Percentiles rank a stretch among this genome's conserved stretches.
These are phyloP conservation scores for Melinaea marsaeus DNA, from an alignment of 2,888 invertebrate species.

Conservation along the genomic window DNA sequence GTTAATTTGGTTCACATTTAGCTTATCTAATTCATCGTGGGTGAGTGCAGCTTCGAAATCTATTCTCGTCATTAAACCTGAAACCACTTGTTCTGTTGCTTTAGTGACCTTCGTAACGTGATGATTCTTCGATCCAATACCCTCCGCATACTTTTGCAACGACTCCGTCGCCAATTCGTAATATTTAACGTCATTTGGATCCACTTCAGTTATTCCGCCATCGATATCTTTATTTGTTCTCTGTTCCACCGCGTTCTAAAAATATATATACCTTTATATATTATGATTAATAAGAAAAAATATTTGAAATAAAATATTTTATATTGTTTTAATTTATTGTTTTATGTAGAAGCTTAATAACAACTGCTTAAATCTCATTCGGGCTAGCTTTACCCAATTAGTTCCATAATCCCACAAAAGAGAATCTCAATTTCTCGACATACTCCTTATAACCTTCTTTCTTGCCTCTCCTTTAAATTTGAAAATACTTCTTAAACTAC, in stretches of 20 bases:
- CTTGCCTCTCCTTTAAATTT: too few relatives aligned
- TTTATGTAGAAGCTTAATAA: too few relatives aligned
- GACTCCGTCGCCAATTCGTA: slow-evolving; percentile 10
- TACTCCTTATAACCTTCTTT: too few relatives aligned
- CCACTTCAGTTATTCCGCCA: slow-evolving; percentile 1
- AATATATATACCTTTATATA: background rate
- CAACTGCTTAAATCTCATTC: too few relatives aligned
- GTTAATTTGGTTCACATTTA: background rate
- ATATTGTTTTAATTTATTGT: too few relatives aligned
- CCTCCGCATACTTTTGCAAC: slow-evolving; percentile 3
- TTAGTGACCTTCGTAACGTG: background rate
- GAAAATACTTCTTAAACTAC: too few relatives aligned
- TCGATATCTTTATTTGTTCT: background rate
- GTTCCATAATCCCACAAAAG: too few relatives aligned
- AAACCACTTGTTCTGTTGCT: slow-evolving; percentile 12
- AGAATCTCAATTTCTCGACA: too few relatives aligned
- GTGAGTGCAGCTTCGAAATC: background rate
- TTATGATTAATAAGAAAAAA: too few relatives aligned
- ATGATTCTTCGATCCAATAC: background rate
- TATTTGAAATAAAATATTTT: too few relatives aligned
- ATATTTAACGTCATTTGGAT: slow-evolving; percentile 3
- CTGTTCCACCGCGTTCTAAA: background rate
- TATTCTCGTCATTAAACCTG: slow-evolving; percentile 7
- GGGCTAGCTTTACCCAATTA: too few relatives aligned
- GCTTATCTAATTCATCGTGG: background rate